Percentiles rank a stretch among this genome's conserved stretches.
Conservation (phyloP, 2,797 vertebrate species). For the Mallotus villosus region DNA sequence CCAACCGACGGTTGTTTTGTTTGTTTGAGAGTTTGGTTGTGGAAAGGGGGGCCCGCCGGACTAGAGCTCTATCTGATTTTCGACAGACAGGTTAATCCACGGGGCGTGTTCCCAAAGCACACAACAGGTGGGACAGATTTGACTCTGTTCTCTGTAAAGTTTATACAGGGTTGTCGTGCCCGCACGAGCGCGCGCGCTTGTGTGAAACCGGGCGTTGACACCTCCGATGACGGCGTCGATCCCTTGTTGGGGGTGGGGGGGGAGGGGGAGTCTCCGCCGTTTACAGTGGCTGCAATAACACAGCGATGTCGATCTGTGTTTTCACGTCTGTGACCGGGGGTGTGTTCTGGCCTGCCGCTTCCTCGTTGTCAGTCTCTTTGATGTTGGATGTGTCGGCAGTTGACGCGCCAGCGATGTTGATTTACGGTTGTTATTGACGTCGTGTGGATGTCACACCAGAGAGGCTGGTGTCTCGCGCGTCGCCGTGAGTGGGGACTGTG, state of each 20-base stretch:
- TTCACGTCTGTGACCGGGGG: too few species aligned
- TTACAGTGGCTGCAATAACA: conserved; percentile 4
- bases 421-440: background rate
- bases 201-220: conserved; percentile 56
- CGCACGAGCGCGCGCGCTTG: conserved; percentile 28
- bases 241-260: background rate
- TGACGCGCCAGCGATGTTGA: background rate
- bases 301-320: conserved; percentile 11
- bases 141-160: conserved; percentile 69
- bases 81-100: conserved; percentile 56
- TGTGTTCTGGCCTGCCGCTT: too few species aligned
- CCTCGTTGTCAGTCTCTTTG: too few species aligned
- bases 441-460: too few species aligned
- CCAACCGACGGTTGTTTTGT: conserved; percentile 19
- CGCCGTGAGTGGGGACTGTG: too few species aligned
- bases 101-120: conserved; percentile 64
- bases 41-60: conserved; percentile 17
- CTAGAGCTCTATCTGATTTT: conserved; percentile 47
- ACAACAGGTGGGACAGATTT: conserved; percentile 66
- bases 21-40: conserved; percentile 23
- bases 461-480: too few species aligned
- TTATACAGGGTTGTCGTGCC: conserved; percentile 60
- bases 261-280: background rate
- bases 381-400: too few species aligned
- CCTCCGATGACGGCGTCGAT: conserved; percentile 55